Percentiles rank a stretch among this genome's conserved stretches.
phyloP scores from a whole-genome alignment of 2,797 vertebrate genomes.

The Helostoma temminkii region DNA sequence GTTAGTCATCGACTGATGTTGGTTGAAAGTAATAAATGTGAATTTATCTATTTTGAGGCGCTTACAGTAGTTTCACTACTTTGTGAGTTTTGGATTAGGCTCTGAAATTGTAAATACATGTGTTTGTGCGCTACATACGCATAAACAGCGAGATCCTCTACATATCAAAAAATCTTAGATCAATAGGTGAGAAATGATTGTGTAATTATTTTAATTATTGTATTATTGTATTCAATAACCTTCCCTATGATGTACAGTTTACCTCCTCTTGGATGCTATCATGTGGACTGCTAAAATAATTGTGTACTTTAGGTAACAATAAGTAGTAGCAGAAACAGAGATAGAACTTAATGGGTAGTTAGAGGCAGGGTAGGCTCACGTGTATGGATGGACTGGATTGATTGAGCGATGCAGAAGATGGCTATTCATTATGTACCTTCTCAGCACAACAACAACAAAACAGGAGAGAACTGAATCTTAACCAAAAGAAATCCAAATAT shows the following conservation, averaged over 20 bases:
- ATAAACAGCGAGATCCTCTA: background rate
- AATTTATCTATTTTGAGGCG: slow-evolving; percentile 15
- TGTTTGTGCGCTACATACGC: background rate
- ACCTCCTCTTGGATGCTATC: background rate
- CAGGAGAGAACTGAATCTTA: background rate
- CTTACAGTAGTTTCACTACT: slow-evolving; percentile 16
- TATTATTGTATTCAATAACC: slow-evolving; percentile 1
- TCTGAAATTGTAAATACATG: slow-evolving; percentile 1
- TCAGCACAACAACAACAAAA: background rate
- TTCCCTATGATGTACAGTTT: background rate
- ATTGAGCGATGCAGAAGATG: too few species aligned
- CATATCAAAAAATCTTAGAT: background rate
- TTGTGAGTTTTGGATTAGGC: slow-evolving; percentile 8
- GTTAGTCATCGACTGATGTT: slow-evolving; percentile 30
- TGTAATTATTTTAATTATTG: too few species aligned
- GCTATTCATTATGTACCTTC: background rate
- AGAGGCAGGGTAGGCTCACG: background rate
- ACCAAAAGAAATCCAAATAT: background rate
- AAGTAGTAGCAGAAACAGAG: too few species aligned
- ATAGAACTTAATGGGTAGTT: background rate
- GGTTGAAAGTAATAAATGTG: slow-evolving; percentile 19
- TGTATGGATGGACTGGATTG: slow-evolving; percentile 4
- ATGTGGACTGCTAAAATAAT: background rate
- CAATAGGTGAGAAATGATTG: background rate
- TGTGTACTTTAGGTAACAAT: too few species aligned